These are phyloP conservation scores for Epinephelus moara DNA, from an alignment of 2,113 vertebrate genomes.

Conservation along the genomic window DNA sequence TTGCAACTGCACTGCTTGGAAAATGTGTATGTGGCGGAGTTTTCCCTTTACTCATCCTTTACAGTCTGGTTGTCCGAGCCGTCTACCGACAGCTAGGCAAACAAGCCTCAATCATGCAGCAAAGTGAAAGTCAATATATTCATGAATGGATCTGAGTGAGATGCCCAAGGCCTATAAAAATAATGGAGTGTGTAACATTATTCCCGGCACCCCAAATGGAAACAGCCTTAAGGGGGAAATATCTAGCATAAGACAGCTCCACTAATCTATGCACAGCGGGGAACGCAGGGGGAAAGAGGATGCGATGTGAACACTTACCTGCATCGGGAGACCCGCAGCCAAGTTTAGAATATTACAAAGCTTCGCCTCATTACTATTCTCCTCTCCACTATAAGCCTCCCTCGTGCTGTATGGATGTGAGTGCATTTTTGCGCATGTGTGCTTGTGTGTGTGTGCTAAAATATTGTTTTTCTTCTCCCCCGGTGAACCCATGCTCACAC, in stretches of 20 bases:
- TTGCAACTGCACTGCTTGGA: background rate
- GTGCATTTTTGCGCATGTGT: conserved; percentile 43
- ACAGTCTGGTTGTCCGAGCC: conserved; percentile 60
- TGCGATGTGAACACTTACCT: conserved; percentile 66
- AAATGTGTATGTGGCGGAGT: conserved; percentile 18
- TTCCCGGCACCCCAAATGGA: conserved; percentile 73
- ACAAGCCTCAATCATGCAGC: conserved; percentile 79
- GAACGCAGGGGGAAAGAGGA: conserved; percentile 37
- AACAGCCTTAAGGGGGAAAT: conserved; percentile 74
- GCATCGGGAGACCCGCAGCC: conserved; percentile 62
- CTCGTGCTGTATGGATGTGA: conserved; percentile 27
- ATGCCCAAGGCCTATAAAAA: conserved; percentile 77
- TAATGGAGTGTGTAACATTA: conserved; percentile 82
- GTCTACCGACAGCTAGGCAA: conserved; percentile 59
- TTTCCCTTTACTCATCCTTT: conserved; percentile 58
- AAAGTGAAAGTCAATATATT: conserved; percentile 82
- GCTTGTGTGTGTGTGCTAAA: conserved; percentile 47
- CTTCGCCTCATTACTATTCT: conserved; percentile 69
- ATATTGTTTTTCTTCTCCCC: conserved; percentile 50
- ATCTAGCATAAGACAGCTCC: conserved; percentile 70
- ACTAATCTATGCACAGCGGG: conserved; percentile 68
- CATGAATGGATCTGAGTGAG: conserved; percentile 77
- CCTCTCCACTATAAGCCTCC: conserved; percentile 35
- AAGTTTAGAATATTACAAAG: conserved; percentile 78
- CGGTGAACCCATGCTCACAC: conserved; percentile 46